Percentiles rank a stretch among this genome's conserved stretches.
Evolutionary conservation across 2,888 invertebrate species (phyloP).

Genomic region (Nomada ferruginata): DNA sequence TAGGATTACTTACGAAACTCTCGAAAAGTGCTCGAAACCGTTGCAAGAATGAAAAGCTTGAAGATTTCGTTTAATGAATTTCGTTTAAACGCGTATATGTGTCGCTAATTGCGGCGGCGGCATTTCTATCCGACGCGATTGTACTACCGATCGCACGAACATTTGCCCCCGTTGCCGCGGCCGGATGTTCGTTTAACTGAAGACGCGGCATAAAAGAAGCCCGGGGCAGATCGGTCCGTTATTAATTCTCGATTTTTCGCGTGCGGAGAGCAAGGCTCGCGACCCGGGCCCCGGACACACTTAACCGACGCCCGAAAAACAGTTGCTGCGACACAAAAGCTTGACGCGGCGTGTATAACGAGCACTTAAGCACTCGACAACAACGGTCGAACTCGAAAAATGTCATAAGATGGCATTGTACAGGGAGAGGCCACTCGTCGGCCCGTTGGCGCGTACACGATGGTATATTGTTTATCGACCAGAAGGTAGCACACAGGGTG

Average conservation of each 20-base stretch:
- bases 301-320: constrained; percentile 67
- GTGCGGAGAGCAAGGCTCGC: constrained; percentile 3
- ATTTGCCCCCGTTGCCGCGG: neutral
- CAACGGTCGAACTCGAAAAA: constrained; percentile 78
- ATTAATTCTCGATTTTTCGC: constrained; percentile 34
- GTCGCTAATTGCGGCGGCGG: neutral
- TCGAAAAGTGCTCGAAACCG: neutral
- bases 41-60: neutral
- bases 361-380: constrained; percentile 74
- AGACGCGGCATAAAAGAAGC: neutral
- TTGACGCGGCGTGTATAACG: constrained; percentile 76
- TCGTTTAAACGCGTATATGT: neutral
- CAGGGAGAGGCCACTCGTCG: constrained; percentile 74
- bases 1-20: neutral
- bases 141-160: neutral
- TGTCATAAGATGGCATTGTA: constrained; percentile 81
- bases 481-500: constrained; percentile 63
- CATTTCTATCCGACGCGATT: neutral
- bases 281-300: constrained; percentile 50
- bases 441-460: constrained; percentile 81
- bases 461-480: constrained; percentile 81
- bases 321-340: constrained; percentile 73
- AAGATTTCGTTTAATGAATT: neutral
- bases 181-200: neutral
- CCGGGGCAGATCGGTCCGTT: constrained; percentile 29